These are phyloP conservation scores for Pseudococcus jackbeardsleyi DNA, from an alignment of 2,888 invertebrate genomes.

Conservation along the genomic window DNA sequence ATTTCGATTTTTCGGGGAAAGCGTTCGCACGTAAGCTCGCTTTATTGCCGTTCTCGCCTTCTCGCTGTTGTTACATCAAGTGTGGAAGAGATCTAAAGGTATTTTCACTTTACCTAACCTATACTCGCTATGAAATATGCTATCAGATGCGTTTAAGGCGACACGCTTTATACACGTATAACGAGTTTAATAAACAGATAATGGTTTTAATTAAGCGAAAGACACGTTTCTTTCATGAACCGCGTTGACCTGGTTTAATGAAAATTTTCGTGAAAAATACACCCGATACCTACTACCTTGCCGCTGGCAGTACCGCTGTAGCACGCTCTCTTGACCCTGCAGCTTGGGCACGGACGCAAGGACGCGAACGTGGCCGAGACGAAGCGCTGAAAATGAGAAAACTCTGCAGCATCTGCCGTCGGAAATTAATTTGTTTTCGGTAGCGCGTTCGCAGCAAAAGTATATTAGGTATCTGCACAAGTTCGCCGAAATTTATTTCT, in stretches of 20 bases:
- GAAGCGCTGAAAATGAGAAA: background rate
- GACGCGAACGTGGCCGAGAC: background rate
- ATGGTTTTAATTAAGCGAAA: slow-evolving; percentile 27
- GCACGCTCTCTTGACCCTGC: background rate
- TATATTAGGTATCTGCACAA: too few relatives aligned
- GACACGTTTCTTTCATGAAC: slow-evolving; percentile 28
- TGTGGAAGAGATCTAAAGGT: background rate
- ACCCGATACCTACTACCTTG: background rate
- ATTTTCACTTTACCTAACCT: background rate
- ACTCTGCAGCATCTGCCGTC: background rate
- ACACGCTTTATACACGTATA: background rate
- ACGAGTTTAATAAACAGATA: slow-evolving; percentile 27
- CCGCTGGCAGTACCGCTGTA: background rate
- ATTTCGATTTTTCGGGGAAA: background rate
- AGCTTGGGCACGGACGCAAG: background rate
- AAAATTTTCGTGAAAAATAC: slow-evolving; percentile 18
- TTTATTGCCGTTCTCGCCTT: background rate
- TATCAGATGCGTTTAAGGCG: slow-evolving; percentile 35
- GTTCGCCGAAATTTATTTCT: too few relatives aligned
- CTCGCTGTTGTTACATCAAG: background rate
- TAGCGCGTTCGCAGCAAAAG: too few relatives aligned
- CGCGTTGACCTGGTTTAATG: background rate
- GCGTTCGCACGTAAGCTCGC: slow-evolving; percentile 1
- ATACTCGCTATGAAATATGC: slow-evolving; percentile 1
- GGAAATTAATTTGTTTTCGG: slow-evolving; percentile 9